Base-by-base conservation (phyloP, 2,888 invertebrate species). In the Agonopterix heracliana region DNA sequence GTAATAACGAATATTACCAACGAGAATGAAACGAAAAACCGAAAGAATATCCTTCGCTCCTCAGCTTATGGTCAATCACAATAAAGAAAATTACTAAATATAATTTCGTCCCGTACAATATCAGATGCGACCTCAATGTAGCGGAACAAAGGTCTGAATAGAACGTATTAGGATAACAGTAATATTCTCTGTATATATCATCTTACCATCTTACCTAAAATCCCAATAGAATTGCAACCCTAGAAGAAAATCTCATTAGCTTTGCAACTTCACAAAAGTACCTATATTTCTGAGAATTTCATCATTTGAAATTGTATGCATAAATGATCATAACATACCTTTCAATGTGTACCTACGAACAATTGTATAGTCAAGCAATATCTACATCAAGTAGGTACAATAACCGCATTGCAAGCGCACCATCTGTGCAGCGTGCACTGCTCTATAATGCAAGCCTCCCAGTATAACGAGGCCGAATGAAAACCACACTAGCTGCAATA, bases 401-500 rank as follows among this genome's bases (percentile, higher is more conserved):
- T 44, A 49, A 46, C 47, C 51, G 54, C 56, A 59, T 58, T 55
- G 60, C 26, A 63, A 61, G 59, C 60, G 54, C 59, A 48, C 51
- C 64, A 62, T 57, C 60, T 66, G 63, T 64, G 60, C 61, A 63
- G 55, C 57, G 55, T 53, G 55, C 60, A 50, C 55, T 51, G 45
- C 55, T 67, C 61, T 60, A 71, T 67, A 74, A 77, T 72, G 69
- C 69, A 74, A 53, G 63, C 61, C 60, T 54, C 59, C 59, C 55
- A 55, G 54, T 65, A 67, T 68, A 73, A 71, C 70, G 60, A 66
- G 63, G 66, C 63, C 63, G 63, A 69, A 71, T 68, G 61, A 58
- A 66, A 76, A 71, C 74, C 70, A 55, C 70, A 61, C 55, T 54
- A 56, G 63, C 60, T 64, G 66, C 61, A 56, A 12, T 48, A 60